These are phyloP conservation scores for Caenorhabditis japonica DNA, from an alignment of 2,888 invertebrate genomes.

Conservation along the genomic window DNA sequence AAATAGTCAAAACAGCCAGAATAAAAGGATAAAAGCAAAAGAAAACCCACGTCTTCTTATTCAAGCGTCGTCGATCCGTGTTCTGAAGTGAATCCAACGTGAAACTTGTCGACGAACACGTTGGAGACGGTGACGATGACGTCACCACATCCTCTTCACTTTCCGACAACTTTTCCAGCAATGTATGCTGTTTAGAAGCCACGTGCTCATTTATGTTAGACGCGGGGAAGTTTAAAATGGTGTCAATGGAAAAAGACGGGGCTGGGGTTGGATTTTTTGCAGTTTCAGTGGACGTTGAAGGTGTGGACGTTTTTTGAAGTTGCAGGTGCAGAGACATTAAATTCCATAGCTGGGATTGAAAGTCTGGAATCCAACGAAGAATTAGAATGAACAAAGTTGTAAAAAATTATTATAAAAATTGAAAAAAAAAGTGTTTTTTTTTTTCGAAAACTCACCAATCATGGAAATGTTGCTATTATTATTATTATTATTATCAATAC, in stretches of 20 bases:
- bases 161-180: not conserved
- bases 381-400: not conserved
- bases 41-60: conserved; percentile 21
- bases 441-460: not conserved
- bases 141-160: conserved; percentile 13
- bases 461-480: not conserved
- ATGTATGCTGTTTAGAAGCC: too few species aligned
- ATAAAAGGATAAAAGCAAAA: too few species aligned
- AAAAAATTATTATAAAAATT: not conserved
- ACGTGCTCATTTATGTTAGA: too few species aligned
- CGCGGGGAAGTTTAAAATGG: conserved; percentile 16
- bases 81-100: conserved; percentile 34
- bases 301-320: conserved; percentile 2
- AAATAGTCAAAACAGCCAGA: not conserved
- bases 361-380: conserved; percentile 10
- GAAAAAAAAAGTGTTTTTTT: not conserved
- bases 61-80: conserved; percentile 29
- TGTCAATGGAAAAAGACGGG: conserved; percentile 35
- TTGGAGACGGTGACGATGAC: conserved; percentile 36
- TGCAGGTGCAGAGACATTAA: conserved; percentile 11
- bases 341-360: conserved; percentile 24
- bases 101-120: conserved; percentile 14
- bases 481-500: not conserved
- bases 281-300: not conserved
- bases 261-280: not conserved